Base-by-base conservation (phyloP, 2,113 vertebrate species). In the Heterochromis multidens region DNA sequence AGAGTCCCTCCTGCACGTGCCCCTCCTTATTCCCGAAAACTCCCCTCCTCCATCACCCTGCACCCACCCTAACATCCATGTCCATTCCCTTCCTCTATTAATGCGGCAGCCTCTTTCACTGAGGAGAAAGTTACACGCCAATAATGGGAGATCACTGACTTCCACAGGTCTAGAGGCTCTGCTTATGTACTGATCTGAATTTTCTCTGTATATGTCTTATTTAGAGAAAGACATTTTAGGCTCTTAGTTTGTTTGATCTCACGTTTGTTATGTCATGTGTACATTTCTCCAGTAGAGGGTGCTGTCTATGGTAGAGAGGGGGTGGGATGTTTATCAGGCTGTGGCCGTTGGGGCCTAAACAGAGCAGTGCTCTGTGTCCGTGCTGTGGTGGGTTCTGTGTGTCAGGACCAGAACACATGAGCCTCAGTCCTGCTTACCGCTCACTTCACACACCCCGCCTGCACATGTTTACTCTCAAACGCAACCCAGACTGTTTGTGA, bases 401-500 rank as follows among this genome's bases (percentile, higher is more conserved):
- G 88, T 94, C 88, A 90, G 89, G 85, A 89, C 87, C 85, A 94
- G 94, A 95, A 96, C 95, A 95, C 94, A 93, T 82, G n/a, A 21
- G 84, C 87, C 94, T 95, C 93, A 95, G 93, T 96, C 79, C 87
- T 35, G 8, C 87, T 90, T 77, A 88, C 91, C 81, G 77, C 88
- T 94, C 80, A 70, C 89, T 86, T 85, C 74, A 61, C 86, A n/a
- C 67, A 62, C 91, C 90, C 88, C 81, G 85, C 93, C 91, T 85
- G 83, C 89, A 43, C 80, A 90, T 96, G 93, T 96, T 96, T 95
- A 95, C 94, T 81, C 90, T 93, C 58, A 1, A 89, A 81, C 61
- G 79, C 91, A 78, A 91, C 84, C 92, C 91, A 82, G 91, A 92
- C 92, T 94, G 93, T 95, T 95, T 95, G 91, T 94, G 87, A 94